Conservation (phyloP, 2,888 invertebrate genomes). For the Troides helena region DNA sequence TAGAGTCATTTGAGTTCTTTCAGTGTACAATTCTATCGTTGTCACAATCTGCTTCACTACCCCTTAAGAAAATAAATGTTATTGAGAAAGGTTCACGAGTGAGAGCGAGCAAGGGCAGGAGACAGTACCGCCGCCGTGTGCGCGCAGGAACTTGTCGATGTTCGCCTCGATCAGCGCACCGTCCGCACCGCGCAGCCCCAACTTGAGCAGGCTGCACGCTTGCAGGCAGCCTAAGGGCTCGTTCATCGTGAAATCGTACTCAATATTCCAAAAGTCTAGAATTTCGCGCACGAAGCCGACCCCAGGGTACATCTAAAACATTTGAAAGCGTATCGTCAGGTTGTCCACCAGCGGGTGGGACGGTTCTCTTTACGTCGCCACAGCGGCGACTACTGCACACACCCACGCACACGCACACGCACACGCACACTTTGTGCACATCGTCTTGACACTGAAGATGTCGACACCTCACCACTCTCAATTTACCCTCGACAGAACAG, state of each 20-base stretch:
- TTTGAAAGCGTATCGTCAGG: neutral
- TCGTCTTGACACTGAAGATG: too few relatives aligned
- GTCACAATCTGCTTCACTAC: too few relatives aligned
- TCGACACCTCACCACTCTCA: too few relatives aligned
- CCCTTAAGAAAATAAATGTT: too few relatives aligned
- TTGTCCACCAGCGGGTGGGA: neutral
- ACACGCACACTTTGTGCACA: too few relatives aligned
- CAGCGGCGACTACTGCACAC: too few relatives aligned
- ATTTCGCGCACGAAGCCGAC: neutral
- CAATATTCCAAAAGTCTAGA: neutral
- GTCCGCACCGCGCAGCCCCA: neutral
- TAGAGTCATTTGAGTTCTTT: too few relatives aligned
- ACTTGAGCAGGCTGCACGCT: neutral
- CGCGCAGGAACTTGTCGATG: neutral
- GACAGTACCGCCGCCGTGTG: neutral
- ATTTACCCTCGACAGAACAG: too few relatives aligned
- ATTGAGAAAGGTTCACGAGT: too few relatives aligned
- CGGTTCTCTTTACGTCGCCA: neutral
- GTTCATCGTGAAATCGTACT: neutral
- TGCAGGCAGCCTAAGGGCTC: neutral
- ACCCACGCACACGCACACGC: too few relatives aligned
- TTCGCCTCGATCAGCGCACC: neutral
- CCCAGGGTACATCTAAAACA: constrained; percentile 1
- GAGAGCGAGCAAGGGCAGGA: neutral
- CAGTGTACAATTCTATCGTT: too few relatives aligned